Conservation (phyloP, 2,888 invertebrate species). For the Entomobrya multifasciata region DNA sequence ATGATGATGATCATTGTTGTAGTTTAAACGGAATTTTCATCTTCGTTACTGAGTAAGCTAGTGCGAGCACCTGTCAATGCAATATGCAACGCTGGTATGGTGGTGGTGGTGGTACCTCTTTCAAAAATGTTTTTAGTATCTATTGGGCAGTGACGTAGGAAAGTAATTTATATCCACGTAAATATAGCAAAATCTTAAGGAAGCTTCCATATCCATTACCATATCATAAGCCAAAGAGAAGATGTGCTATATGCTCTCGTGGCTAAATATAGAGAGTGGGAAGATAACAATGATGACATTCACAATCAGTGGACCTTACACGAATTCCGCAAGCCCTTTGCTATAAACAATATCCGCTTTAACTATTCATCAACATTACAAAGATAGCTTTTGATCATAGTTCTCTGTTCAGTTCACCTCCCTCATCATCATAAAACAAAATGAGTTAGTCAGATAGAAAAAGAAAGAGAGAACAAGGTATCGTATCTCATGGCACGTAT, state of each 20-base stretch:
- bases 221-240: no score
- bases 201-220: no score
- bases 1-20: not conserved
- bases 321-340: not conserved
- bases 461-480: not conserved
- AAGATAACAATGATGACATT: constrained; percentile 47
- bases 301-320: constrained; percentile 25
- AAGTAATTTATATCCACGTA: not conserved
- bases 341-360: constrained; percentile 49
- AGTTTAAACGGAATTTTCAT: constrained; percentile 23
- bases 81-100: no score
- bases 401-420: no score
- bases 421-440: no score
- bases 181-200: constrained; percentile 13
- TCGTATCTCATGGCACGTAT: not conserved
- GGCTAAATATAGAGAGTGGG: no score
- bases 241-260: no score
- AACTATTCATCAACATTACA: no score
- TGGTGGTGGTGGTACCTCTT: constrained; percentile 42
- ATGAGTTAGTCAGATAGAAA: no score
- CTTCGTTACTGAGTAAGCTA: not conserved
- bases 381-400: no score
- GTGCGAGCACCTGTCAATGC: constrained; percentile 41
- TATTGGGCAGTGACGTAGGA: not conserved
- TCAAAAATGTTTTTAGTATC: no score